Conservation (phyloP, 2,888 invertebrate genomes). For the Marasmarcha lunaedactyla region DNA sequence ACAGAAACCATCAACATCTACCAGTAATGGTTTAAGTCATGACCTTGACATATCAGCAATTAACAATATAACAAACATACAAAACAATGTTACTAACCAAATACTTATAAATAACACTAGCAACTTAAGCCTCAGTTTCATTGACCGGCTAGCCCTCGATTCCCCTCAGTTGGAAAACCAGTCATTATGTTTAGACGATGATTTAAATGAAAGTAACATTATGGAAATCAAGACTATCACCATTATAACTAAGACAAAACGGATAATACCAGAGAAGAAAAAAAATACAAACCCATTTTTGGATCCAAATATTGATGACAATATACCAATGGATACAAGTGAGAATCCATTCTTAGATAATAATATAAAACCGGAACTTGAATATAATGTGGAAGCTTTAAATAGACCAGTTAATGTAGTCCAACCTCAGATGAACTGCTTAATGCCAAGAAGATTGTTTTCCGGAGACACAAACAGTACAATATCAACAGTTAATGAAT, state of each 20-base stretch:
- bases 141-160: constrained; percentile 51
- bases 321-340: constrained; percentile 15
- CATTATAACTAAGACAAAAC: constrained; percentile 53
- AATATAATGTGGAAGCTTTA: constrained; percentile 34
- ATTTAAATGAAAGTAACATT: constrained; percentile 64
- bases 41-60: constrained; percentile 21
- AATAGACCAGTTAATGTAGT: constrained; percentile 21
- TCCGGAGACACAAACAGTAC: constrained; percentile 49
- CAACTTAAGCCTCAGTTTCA: constrained; percentile 54
- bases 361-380: constrained; percentile 29
- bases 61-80: constrained; percentile 34
- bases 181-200: constrained; percentile 55
- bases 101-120: constrained; percentile 43
- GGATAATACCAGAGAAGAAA: constrained; percentile 26
- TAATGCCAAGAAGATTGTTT: constrained; percentile 49
- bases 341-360: constrained; percentile 45
- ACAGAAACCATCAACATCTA: constrained; percentile 30
- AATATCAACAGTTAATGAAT: constrained; percentile 53
- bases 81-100: constrained; percentile 44
- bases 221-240: constrained; percentile 68
- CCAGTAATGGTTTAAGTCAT: constrained; percentile 11
- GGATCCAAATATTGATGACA: constrained; percentile 33
- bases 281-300: constrained; percentile 59
- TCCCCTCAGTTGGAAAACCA: constrained; percentile 48
- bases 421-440: constrained; percentile 18